Conservation (phyloP, 92 coral and sea anemone genomes). For the Bergia sp. region DNA sequence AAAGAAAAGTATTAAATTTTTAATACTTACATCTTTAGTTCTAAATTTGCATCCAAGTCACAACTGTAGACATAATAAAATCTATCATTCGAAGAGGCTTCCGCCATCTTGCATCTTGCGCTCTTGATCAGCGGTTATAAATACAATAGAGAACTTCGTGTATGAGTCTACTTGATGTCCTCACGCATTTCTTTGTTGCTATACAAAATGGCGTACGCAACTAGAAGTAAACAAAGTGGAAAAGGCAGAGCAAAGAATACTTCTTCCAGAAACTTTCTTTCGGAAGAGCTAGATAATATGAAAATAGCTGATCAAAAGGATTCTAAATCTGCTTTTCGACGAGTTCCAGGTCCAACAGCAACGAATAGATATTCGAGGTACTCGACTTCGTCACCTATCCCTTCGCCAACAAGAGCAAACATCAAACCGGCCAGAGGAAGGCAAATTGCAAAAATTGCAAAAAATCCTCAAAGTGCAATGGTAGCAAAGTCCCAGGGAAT, state of each 20-base stretch:
- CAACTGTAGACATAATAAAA: constrained; percentile 94
- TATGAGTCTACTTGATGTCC: not conserved
- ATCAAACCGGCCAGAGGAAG: constrained; percentile 8
- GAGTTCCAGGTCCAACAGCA: constrained; percentile 52
- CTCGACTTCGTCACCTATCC: constrained; percentile 27
- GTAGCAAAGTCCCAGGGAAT: constrained; percentile 38
- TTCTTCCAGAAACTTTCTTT: constrained; percentile 43
- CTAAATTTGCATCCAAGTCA: constrained; percentile 96
- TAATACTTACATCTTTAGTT: constrained; percentile 87
- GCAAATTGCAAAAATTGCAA: constrained; percentile 19
- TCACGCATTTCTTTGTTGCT: constrained; percentile 48
- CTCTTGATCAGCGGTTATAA: constrained; percentile 13
- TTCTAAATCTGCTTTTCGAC: constrained; percentile 48
- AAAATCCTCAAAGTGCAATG: constrained; percentile 26
- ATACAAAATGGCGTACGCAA: constrained; percentile 66
- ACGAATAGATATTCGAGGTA: constrained; percentile 63
- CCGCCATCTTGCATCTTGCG: constrained; percentile 47
- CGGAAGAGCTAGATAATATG: constrained; percentile 30
- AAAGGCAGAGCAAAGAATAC: constrained; percentile 25
- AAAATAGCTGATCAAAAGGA: constrained; percentile 27
- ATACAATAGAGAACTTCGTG: not conserved
- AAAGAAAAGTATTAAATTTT: not conserved
- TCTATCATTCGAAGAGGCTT: constrained; percentile 59
- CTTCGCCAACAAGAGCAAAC: constrained; percentile 14
- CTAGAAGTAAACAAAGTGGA: constrained; percentile 51